Base-by-base conservation (phyloP, 2,113 vertebrate genomes). In the Hymenochirus boettgeri region DNA sequence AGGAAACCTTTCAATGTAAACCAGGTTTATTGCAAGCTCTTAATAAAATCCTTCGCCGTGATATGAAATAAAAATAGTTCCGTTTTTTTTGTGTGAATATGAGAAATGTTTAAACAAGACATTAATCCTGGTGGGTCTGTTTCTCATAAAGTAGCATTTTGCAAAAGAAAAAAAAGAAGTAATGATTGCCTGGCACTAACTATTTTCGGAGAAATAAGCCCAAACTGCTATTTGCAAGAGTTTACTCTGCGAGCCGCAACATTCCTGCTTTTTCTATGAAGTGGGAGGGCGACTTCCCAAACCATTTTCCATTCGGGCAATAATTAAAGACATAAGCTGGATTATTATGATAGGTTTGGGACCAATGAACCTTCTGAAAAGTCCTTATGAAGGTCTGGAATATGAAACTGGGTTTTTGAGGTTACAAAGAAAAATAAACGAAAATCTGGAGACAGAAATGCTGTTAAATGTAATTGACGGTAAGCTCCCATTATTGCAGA, bases 401-500 rank as follows among this genome's bases (percentile, higher is more conserved):
- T 42, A 4, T 11, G 39, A n/a, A 15, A 3, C 5, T 5, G 13
- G 12, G 35, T 6, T 6, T 6, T 6, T 6, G 35, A 13, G 35
- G 35, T 6, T 13, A 12, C 10, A 39, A 17, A 13, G 17, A 42
- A 42, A 17, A 5, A 5, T 6, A 42, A 2, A 42, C n/a, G n/a
- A n/a, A n/a, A n/a, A 15, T 42, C 39, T n/a, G 39, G 39, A 42
- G 39, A 42, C 39, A 42, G 39, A n/a, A 42, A 42, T 42, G n/a
- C n/a, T 42, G 17, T n/a, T n/a, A 42, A 42, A n/a, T 42, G 39
- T 42, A 42, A 42, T 17, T 15, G 39, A 42, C 7, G 17, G 3
- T 42, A n/a, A 42, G 39, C 15, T 42, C 17, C 13, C 17, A 42
- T 42, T 17, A 7, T 18, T 15, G 39, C 17, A 17, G 5, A n/a